Conservation (phyloP, 2,888 invertebrate species). For the Agrochola macilenta region DNA sequence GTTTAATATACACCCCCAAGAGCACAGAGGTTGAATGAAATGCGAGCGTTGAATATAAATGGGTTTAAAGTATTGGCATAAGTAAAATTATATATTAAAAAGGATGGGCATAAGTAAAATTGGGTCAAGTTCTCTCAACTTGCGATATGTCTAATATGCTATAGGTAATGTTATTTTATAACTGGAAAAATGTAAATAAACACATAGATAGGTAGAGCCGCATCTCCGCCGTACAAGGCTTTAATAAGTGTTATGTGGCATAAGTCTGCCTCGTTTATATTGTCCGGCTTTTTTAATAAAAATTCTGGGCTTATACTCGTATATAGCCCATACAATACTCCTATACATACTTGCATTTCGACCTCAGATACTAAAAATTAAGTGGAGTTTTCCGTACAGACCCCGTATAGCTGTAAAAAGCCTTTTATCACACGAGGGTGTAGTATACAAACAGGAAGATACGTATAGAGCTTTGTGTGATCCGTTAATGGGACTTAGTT, state of each 20-base stretch:
- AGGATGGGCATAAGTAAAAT: conserved; percentile 44
- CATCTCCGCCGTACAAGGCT: background rate
- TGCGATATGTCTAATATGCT: background rate
- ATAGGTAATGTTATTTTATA: background rate
- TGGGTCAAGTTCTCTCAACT: conserved; percentile 13
- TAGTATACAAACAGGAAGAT: conserved; percentile 14
- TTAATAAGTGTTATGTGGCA: background rate
- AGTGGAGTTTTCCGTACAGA: conserved; percentile 9
- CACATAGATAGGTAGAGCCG: background rate
- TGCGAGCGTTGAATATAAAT: conserved; percentile 44
- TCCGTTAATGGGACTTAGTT: conserved; percentile 34
- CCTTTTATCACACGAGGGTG: conserved; percentile 36
- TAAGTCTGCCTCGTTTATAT: background rate
- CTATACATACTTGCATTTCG: conserved; percentile 9
- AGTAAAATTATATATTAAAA: no score
- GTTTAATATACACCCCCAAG: conserved; percentile 11
- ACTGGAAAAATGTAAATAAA: conserved; percentile 3
- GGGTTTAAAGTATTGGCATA: conserved; percentile 28
- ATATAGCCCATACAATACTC: background rate
- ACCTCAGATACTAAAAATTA: conserved; percentile 21
- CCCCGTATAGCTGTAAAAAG: conserved; percentile 25
- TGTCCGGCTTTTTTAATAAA: background rate
- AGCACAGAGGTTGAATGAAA: conserved; percentile 22
- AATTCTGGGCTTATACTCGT: background rate
- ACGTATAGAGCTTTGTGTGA: conserved; percentile 34